Conservation (phyloP, 2,113 vertebrate species). For the Osmerus eperlanus region DNA sequence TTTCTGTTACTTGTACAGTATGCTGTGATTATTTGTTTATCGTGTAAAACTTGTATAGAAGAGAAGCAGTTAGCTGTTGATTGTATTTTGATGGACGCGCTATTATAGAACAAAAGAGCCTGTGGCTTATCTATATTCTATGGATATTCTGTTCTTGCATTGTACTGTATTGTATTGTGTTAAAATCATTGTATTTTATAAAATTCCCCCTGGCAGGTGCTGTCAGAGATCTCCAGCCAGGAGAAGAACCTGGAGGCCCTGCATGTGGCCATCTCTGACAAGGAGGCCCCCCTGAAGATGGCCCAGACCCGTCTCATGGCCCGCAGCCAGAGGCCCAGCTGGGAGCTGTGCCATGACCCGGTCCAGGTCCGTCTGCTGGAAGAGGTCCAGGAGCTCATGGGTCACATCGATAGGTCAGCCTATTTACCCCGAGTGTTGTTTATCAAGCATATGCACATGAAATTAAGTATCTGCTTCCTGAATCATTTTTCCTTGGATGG, state of each 20-base stretch:
- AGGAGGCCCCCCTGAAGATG: constrained; percentile 74
- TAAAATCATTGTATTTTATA: neutral
- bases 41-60: neutral
- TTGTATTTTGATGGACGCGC: too few species aligned
- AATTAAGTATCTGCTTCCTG: neutral
- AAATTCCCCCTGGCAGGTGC: constrained; percentile 68
- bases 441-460: too few species aligned
- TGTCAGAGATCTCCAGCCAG: constrained; percentile 76
- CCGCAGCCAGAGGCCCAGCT: constrained; percentile 74
- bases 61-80: too few species aligned
- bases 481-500: neutral
- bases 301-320: constrained; percentile 75
- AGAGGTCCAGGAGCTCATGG: constrained; percentile 78
- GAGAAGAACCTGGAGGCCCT: constrained; percentile 78
- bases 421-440: too few species aligned
- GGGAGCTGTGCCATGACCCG: constrained; percentile 80
- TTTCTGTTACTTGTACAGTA: neutral
- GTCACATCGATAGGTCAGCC: constrained; percentile 74
- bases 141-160: too few species aligned
- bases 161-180: too few species aligned
- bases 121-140: too few species aligned
- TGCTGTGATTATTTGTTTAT: neutral
- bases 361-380: constrained; percentile 74
- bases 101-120: too few species aligned
- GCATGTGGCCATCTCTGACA: constrained; percentile 73